Base-by-base conservation (phyloP, 2,113 vertebrate species). In the Myotis yumanensis region DNA sequence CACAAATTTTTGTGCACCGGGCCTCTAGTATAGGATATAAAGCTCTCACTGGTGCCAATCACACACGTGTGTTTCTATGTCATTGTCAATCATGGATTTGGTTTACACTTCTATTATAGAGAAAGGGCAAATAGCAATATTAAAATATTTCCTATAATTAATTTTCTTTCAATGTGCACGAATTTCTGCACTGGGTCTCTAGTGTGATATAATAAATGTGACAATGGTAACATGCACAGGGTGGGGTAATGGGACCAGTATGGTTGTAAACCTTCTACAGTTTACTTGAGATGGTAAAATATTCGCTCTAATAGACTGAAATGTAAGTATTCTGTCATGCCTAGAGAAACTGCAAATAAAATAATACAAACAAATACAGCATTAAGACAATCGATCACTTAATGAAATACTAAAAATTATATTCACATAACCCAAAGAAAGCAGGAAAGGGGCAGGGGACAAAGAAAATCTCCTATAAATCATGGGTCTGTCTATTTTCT, bases 151-250 rank as follows among this genome's bases (percentile, higher is more conserved):
- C 9, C 25, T 59, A 9, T 59, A 59, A 59, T 59, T 25, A 25
- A 59, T 59, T 59, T 59, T 9, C 57, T 59, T 59, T 59, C 9
- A 59, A 59, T 59, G 23, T 25, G 22, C 57, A 59, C 8, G 10
- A 11, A 59, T 59, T 59, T 4, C 22, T 59, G 22, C 57, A 59
- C 57, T 59, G 57, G 57, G 23, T 22, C 57, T 59, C 57, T 23
- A 59, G 10, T 59, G 79, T 20, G 48, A 46, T 2, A 40, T 3
- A 20, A 68, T 43, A 25, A 4, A 7, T 5, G 4, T 12, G 57
- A 17, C n/a, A 7, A 3, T 0, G 1, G 46, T 9, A 37, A 52
- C 3, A 4, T 18, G 16, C 16, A 9, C 28, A 48, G n/a, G 10
- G 14, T 0, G 5, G 20, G 46, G 22, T 25, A 18, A 40, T 28